Base-by-base conservation (phyloP, 2,888 invertebrate species). In the Drosophila peninsularis region DNA sequence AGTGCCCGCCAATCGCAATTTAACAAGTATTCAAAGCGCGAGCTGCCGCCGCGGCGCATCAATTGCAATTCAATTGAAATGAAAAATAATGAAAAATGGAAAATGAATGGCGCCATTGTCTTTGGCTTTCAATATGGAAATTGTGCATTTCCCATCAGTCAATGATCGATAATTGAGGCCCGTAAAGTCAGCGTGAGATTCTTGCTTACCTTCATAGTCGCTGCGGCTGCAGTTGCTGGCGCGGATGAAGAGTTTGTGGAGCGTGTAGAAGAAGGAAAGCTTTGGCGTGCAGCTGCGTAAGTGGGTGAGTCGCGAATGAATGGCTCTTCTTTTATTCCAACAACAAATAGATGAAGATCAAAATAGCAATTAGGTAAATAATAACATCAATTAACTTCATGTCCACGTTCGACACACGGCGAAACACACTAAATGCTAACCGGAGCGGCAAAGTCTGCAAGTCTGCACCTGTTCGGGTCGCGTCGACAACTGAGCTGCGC, bases 311-410 rank as follows among this genome's bases (percentile, higher is more conserved):
- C 52, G 53, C 42, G 32, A 32, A 19, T 2, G 45, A 32, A 41
- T 10, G 41, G 57, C 56, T 50, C 66, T 21, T 9, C 2, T 11
- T 24, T 82, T 85, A 91, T 55, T 91, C 90, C 66, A 91, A 69
- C 75, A 91, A 75, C 80, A 91, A 72, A 62, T 91, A 91, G 62
- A 91, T 80, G 72, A 91, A 91, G 62, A 91, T 90, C 81, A 91
- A 86, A 80, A 91, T 81, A 63, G 90, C 90, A 85, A 91, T 90
- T 75, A 91, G 73, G 70, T 91, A 91, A 64, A 90, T 83, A 80
- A 91, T 89, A 76, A 91, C 90, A 78, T 91, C 91, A 86, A 91
- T 83, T 81, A 91, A 82, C 91, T 91, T 91, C 91, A 91, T 91
- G 89, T 79, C 91, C 87, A 72, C 74, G 89, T 78, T 73, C 83